These are phyloP conservation scores for Lutraria lutraria DNA, from an alignment of 2,888 invertebrate genomes.

Conservation along the genomic window DNA sequence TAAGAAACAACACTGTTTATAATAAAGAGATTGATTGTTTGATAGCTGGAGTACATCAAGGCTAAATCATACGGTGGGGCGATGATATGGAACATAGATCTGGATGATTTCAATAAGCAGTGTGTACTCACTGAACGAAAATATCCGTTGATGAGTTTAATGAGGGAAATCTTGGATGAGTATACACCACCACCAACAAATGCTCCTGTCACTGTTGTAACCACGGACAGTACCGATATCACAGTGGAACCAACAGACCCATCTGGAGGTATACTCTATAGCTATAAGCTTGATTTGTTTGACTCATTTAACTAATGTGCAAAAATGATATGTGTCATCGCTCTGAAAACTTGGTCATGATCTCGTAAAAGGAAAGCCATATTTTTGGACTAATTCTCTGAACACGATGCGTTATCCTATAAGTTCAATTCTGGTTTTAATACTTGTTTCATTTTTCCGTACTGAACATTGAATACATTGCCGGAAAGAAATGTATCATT, in stretches of 20 bases:
- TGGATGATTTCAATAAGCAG: constrained; percentile 69
- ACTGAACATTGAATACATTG: no score
- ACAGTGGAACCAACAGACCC: not conserved
- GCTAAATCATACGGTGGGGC: constrained; percentile 70
- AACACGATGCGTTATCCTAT: no score
- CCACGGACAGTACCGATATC: not conserved
- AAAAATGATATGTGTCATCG: no score
- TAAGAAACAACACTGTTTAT: not conserved
- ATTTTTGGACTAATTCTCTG: no score
- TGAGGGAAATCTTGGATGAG: constrained; percentile 60
- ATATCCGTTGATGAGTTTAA: constrained; percentile 68
- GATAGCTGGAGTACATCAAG: constrained; percentile 64
- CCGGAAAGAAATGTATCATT: no score
- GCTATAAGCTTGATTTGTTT: no score
- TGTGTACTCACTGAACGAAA: constrained; percentile 53
- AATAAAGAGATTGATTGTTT: not conserved
- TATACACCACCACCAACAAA: constrained; percentile 36
- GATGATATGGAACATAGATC: constrained; percentile 74
- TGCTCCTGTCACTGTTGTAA: not conserved
- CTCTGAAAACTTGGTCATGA: no score
- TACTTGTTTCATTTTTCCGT: no score
- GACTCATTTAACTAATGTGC: no score
- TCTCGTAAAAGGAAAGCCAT: no score
- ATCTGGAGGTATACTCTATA: constrained; percentile 9
- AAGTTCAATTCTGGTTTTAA: no score